These are phyloP conservation scores for Chymomyza caudatula DNA, from an alignment of 2,888 invertebrate genomes.

Conservation along the genomic window DNA sequence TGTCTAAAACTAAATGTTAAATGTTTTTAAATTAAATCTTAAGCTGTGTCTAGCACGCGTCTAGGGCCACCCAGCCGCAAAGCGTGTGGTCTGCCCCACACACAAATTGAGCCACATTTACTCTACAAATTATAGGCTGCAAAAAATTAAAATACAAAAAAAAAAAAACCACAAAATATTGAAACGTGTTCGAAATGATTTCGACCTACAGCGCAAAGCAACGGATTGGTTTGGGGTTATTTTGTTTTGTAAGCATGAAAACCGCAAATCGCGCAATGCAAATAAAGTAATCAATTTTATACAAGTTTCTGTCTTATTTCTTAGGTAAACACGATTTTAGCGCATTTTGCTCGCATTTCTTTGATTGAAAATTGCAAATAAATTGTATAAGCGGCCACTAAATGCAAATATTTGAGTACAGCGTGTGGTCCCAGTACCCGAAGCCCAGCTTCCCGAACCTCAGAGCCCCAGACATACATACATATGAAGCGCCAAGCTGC, in stretches of 20 bases:
- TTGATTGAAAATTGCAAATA: conserved; percentile 71
- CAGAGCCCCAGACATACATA: neutral
- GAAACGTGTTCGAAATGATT: conserved; percentile 74
- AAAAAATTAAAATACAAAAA: conserved; percentile 41
- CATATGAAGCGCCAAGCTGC: neutral
- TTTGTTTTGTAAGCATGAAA: conserved; percentile 6
- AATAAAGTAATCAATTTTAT: conserved; percentile 49
- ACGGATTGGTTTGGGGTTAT: conserved; percentile 8
- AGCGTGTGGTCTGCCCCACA: neutral
- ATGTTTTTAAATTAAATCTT: neutral
- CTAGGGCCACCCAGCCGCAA: neutral
- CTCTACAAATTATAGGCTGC: conserved; percentile 57
- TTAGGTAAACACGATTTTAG: conserved; percentile 59
- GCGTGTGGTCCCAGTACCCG: conserved; percentile 50
- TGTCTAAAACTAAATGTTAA: neutral
- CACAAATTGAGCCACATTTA: conserved; percentile 59
- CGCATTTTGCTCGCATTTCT: conserved; percentile 52
- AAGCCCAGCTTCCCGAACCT: too few species aligned
- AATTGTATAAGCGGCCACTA: conserved; percentile 65
- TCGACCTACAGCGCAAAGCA: too few species aligned
- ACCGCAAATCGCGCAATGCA: conserved; percentile 36
- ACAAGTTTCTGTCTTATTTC: too few species aligned
- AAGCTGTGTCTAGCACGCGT: neutral
- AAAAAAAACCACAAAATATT: conserved; percentile 68
- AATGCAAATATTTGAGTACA: conserved; percentile 48